These are phyloP conservation scores for Cheiracanthium punctorium DNA, from an alignment of 2,888 invertebrate species.

Conservation along the genomic window DNA sequence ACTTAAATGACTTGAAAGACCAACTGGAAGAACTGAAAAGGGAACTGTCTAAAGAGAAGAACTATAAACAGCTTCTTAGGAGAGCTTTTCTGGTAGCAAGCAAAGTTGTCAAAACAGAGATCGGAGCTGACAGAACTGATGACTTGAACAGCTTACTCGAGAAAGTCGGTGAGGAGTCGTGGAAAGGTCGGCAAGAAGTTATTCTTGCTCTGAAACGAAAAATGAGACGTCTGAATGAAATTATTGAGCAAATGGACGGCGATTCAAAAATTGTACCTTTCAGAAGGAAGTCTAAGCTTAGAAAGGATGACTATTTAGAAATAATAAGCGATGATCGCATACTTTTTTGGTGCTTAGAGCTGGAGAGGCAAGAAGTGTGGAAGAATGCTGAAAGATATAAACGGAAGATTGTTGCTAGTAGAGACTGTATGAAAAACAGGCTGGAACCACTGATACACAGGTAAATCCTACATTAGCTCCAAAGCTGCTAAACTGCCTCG, in stretches of 20 bases:
- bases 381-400: background rate
- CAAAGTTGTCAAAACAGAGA: constrained; percentile 11
- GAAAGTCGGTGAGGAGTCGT: background rate
- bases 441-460: background rate
- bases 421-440: constrained; percentile 1
- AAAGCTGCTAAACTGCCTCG: too few species aligned
- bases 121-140: background rate
- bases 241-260: background rate
- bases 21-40: background rate
- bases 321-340: constrained; percentile 18
- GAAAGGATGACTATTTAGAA: background rate
- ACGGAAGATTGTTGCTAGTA: background rate
- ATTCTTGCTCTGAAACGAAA: constrained; percentile 6
- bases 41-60: background rate
- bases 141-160: constrained; percentile 6
- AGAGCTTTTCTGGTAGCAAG: background rate
- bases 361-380: constrained; percentile 3
- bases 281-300: background rate
- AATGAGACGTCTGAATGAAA: background rate
- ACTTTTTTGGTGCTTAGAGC: background rate
- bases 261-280: background rate
- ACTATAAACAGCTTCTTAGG: constrained; percentile 13
- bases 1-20: background rate
- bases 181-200: constrained; percentile 27
- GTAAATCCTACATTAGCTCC: too few species aligned